phyloP scores from a whole-genome alignment of 2,888 invertebrate genomes.

The Galerucella pusilla region DNA sequence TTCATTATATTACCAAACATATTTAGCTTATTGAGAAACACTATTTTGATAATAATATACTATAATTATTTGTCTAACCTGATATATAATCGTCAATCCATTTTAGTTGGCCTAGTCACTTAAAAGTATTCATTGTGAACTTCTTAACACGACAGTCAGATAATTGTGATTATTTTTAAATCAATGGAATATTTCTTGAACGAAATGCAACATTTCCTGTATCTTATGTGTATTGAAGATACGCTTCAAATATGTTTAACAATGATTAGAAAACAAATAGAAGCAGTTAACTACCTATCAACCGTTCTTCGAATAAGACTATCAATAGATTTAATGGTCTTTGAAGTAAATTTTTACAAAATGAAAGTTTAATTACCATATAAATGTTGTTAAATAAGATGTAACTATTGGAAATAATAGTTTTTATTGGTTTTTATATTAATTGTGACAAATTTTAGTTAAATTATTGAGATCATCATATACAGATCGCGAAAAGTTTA shows the following conservation, averaged over 20 bases:
- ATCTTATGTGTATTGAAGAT: neutral
- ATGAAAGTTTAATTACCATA: neutral
- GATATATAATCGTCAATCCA: neutral
- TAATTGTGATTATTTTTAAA: neutral
- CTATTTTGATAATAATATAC: too few species aligned
- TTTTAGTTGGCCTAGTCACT: neutral
- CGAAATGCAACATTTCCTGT: neutral
- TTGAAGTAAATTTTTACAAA: neutral
- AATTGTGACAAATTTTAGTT: too few species aligned
- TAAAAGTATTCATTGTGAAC: neutral
- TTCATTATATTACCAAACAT: too few species aligned
- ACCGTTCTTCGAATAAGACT: neutral
- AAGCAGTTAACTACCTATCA: neutral
- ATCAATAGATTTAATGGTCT: neutral
- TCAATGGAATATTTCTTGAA: neutral
- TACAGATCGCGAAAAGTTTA: too few species aligned
- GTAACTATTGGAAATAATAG: neutral
- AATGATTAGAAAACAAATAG: neutral
- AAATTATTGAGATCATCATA: too few species aligned
- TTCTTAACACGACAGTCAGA: neutral
- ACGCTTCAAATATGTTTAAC: conserved; percentile 3
- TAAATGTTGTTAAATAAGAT: too few species aligned
- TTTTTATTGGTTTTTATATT: neutral
- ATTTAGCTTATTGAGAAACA: too few species aligned
- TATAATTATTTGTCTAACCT: neutral